Evolutionary conservation across 2,113 vertebrate species (phyloP).

Genomic region (Antechinus stuartii): DNA sequence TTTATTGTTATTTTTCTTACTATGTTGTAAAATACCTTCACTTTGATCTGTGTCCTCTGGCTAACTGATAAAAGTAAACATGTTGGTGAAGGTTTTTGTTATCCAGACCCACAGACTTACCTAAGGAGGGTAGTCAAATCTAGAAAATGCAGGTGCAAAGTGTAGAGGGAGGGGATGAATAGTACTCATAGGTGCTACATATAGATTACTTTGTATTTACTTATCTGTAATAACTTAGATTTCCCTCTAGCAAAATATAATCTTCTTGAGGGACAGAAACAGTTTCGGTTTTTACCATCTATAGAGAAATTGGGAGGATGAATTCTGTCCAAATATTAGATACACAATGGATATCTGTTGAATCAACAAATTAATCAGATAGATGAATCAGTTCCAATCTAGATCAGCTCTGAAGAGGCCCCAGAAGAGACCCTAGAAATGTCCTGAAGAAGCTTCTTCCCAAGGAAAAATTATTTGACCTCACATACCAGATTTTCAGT

Average conservation of each 20-base stretch:
- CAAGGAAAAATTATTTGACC: neutral
- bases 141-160: neutral
- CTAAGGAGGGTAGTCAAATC: neutral
- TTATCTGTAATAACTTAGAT: neutral
- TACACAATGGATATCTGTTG: neutral
- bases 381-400: neutral
- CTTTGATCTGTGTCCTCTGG: neutral
- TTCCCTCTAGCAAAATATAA: neutral
- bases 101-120: neutral
- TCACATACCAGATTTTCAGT: neutral
- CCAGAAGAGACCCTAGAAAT: neutral
- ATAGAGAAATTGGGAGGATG: neutral
- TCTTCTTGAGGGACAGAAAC: neutral
- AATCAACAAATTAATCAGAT: neutral
- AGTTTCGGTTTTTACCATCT: neutral
- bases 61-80: neutral
- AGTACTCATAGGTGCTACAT: neutral
- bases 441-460: neutral
- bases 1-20: neutral
- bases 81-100: neutral
- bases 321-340: neutral
- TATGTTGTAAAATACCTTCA: neutral
- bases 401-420: neutral
- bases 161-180: neutral
- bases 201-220: no score